A percentile compares a stretch with the other conserved stretches of the same genome.
Evolutionary conservation across 2,888 invertebrate genomes (phyloP).

Genomic region (Drosophila leonis): DNA sequence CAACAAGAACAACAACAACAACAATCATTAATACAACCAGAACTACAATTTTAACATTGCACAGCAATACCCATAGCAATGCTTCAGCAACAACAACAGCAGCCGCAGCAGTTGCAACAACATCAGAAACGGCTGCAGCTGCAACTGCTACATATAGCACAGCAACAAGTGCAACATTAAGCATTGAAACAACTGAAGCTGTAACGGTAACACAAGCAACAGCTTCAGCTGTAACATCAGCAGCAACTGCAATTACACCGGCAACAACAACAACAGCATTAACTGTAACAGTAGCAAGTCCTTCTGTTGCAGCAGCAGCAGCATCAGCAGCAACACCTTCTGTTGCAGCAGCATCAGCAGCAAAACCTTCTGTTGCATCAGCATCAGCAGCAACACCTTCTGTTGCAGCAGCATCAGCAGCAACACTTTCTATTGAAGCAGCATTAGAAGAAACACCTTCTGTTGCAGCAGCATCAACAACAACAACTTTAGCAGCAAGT

Average conservation of each 20-base stretch:
- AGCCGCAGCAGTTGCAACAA: slow-evolving; percentile 20
- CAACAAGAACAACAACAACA: slow-evolving; percentile 5
- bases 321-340: neutral
- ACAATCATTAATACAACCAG: slow-evolving; percentile 2
- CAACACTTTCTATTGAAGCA: neutral
- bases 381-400: slow-evolving; percentile 16
- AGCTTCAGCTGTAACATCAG: slow-evolving; percentile 6
- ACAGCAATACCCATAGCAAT: slow-evolving; percentile 3
- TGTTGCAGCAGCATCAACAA: neutral
- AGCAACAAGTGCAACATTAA: neutral
- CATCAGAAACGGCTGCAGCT: slow-evolving; percentile 4
- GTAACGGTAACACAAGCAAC: slow-evolving; percentile 7
- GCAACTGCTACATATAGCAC: neutral
- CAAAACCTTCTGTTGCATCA: neutral
- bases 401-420: neutral
- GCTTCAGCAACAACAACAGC: slow-evolving; percentile 25
- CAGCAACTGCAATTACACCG: neutral
- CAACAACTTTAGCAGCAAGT: neutral
- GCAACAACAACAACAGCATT: neutral
- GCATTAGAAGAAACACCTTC: neutral
- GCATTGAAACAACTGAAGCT: neutral
- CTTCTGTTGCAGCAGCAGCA: neutral
- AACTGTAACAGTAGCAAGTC: neutral
- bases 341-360: no score
- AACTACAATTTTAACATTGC: slow-evolving; percentile 7